Percentiles rank a stretch among this genome's conserved stretches.
Evolutionary conservation across 2,888 invertebrate species (phyloP).

Genomic region (Andrena bucephala): DNA sequence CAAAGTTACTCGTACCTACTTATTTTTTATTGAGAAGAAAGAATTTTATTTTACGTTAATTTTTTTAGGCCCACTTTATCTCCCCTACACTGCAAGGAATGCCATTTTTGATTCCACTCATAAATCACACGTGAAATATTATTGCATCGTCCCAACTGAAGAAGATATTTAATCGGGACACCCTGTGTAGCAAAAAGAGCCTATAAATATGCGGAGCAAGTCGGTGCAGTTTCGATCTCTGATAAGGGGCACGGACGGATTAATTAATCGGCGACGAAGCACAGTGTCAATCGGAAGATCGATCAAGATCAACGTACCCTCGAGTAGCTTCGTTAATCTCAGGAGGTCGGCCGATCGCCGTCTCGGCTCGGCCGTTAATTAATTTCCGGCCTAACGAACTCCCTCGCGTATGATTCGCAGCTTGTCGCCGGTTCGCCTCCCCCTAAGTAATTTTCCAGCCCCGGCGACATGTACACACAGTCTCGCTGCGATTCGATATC

Average conservation of each 20-base stretch:
- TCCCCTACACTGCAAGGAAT: too few species aligned
- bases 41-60: too few species aligned
- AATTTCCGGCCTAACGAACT: slow-evolving; percentile 68
- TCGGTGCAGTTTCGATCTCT: slow-evolving; percentile 6
- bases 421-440: slow-evolving; percentile 17
- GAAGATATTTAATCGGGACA: too few species aligned
- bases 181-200: too few species aligned
- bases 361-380: slow-evolving; percentile 58
- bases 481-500: slow-evolving; percentile 29
- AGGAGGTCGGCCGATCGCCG: slow-evolving; percentile 55
- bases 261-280: slow-evolving; percentile 59
- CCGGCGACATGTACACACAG: slow-evolving; percentile 8
- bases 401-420: slow-evolving; percentile 54
- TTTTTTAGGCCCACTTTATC: too few species aligned
- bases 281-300: slow-evolving; percentile 53
- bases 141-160: too few species aligned
- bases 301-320: slow-evolving; percentile 53
- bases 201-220: too few species aligned
- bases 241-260: slow-evolving; percentile 9
- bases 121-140: too few species aligned
- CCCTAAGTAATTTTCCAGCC: slow-evolving; percentile 55
- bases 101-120: too few species aligned
- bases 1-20: too few species aligned
- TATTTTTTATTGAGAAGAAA: too few species aligned
- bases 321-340: slow-evolving; percentile 54